Percentiles rank a stretch among this genome's conserved stretches.
These are phyloP conservation scores for Ornithoptera alexandrae DNA, from an alignment of 2,888 invertebrate species.

Conservation along the genomic window DNA sequence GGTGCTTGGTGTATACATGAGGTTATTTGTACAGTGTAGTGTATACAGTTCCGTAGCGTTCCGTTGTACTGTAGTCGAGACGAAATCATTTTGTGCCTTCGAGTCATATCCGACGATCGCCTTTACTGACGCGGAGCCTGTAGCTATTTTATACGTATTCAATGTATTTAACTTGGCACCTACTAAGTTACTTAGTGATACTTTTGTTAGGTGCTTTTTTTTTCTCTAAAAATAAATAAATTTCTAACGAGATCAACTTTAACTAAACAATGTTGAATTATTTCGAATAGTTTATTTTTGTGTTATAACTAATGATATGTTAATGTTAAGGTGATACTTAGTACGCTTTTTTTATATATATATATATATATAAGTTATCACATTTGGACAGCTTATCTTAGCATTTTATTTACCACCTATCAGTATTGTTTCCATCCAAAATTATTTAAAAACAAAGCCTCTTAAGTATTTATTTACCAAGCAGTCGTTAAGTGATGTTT, in stretches of 20 bases:
- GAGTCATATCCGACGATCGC: constrained; percentile 75
- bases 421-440: constrained; percentile 55
- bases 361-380: constrained; percentile 35
- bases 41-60: constrained; percentile 45
- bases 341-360: constrained; percentile 39
- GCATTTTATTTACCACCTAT: constrained; percentile 40
- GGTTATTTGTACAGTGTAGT: constrained; percentile 41
- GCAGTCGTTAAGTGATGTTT: constrained; percentile 3
- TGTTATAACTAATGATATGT: constrained; percentile 59
- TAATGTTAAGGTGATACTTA: constrained; percentile 58
- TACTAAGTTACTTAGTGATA: constrained; percentile 37
- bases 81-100: constrained; percentile 68
- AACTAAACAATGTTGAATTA: constrained; percentile 68
- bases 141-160: constrained; percentile 70
- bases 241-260: constrained; percentile 39
- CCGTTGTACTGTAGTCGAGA: constrained; percentile 26
- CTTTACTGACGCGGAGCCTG: constrained; percentile 64
- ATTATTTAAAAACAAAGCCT: constrained; percentile 19
- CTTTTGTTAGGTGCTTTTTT: constrained; percentile 27
- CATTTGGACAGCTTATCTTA: constrained; percentile 39
- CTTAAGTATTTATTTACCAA: constrained; percentile 26
- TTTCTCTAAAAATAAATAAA: constrained; percentile 24
- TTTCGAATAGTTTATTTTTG: constrained; percentile 76
- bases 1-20: constrained; percentile 60
- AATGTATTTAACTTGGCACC: constrained; percentile 50